Conservation (phyloP, 1,140 invertebrate species). For the Trigoniulus corallinus region DNA sequence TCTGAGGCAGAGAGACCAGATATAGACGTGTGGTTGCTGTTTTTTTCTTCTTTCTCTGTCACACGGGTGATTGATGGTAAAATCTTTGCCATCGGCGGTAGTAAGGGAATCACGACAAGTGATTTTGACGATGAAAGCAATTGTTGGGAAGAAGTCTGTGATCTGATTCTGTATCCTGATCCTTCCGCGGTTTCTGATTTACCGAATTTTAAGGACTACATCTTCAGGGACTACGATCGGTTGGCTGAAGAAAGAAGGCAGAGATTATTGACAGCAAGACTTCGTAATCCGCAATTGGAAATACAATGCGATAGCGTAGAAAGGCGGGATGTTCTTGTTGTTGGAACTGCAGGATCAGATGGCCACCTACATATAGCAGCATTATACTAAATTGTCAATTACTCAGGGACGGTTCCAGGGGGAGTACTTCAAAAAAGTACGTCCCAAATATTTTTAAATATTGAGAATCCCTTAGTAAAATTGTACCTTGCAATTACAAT, state of each 20-base stretch:
- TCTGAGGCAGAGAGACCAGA: too few relatives aligned
- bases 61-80: slow-evolving; percentile 37
- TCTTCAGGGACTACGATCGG: slow-evolving; percentile 58
- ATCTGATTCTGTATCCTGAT: slow-evolving; percentile 70
- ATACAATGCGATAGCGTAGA: too few relatives aligned
- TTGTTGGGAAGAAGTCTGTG: slow-evolving; percentile 73
- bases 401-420: too few relatives aligned
- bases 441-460: too few relatives aligned
- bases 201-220: slow-evolving; percentile 68
- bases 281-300: slow-evolving; percentile 13
- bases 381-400: too few relatives aligned
- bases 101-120: slow-evolving; percentile 49
- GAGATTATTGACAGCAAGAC: slow-evolving; percentile 43
- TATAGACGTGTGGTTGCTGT: too few relatives aligned
- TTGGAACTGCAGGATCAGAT: too few relatives aligned
- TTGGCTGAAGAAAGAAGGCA: slow-evolving; percentile 62
- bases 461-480: too few relatives aligned
- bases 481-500: too few relatives aligned
- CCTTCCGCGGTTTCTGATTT: slow-evolving; percentile 65
- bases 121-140: slow-evolving; percentile 67
- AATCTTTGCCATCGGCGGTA: slow-evolving; percentile 47
- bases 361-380: too few relatives aligned
- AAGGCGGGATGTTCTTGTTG: too few relatives aligned
- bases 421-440: too few relatives aligned
- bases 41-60: neutral